Evolutionary conservation across 2,113 vertebrate genomes (phyloP).

Genomic region (Carassius carassius): DNA sequence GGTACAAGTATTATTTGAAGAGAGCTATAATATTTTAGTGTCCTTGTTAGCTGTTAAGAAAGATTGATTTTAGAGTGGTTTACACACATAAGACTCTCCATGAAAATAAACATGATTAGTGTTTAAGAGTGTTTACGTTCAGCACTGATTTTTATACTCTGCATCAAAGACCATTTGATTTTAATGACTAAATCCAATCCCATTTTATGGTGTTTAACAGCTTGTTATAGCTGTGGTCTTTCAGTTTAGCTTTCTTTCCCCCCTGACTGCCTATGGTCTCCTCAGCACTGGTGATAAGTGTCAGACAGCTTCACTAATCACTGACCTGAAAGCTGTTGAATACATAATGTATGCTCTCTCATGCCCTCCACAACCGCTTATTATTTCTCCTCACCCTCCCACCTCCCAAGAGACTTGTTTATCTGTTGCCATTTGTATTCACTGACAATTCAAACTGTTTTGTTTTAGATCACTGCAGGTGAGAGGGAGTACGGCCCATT

Average conservation of each 20-base stretch:
- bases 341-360: constrained; percentile 74
- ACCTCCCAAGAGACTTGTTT: constrained; percentile 53
- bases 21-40: background rate
- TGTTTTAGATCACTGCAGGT: constrained; percentile 74
- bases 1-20: constrained; percentile 10
- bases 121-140: constrained; percentile 17
- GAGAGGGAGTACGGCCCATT: constrained; percentile 72
- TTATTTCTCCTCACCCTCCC: constrained; percentile 47
- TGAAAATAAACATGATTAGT: constrained; percentile 18
- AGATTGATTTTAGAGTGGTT: constrained; percentile 26
- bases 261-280: constrained; percentile 25
- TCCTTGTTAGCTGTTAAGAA: background rate
- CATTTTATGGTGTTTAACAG: constrained; percentile 14
- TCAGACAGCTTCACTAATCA: constrained; percentile 45
- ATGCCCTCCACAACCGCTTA: constrained; percentile 64
- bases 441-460: constrained; percentile 45
- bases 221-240: background rate
- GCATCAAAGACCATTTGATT: constrained; percentile 5
- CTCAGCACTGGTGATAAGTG: constrained; percentile 24
- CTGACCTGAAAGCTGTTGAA: constrained; percentile 56
- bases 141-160: constrained; percentile 8
- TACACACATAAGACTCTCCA: constrained; percentile 6
- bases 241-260: background rate
- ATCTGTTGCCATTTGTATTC: constrained; percentile 57
- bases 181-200: constrained; percentile 20